Conservation (phyloP, 2,888 invertebrate species). For the Harpalus rubripes region DNA sequence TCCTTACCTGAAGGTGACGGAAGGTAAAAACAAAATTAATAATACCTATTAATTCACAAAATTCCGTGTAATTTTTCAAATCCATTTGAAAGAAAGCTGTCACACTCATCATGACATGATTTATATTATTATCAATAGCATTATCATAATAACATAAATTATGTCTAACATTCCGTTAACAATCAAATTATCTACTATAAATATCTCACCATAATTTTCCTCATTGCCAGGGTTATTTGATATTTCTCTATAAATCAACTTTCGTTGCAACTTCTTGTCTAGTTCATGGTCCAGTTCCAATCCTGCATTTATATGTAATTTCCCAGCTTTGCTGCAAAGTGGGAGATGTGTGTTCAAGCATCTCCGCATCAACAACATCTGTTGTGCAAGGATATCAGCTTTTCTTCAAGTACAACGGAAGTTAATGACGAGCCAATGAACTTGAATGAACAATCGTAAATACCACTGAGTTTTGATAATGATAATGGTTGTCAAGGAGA, state of each 20-base stretch:
- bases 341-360: slow-evolving; percentile 38
- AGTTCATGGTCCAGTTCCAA: slow-evolving; percentile 57
- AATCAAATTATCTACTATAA: slow-evolving; percentile 21
- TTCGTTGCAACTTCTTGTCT: slow-evolving; percentile 39
- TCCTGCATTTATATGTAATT: slow-evolving; percentile 64
- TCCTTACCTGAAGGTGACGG: no score
- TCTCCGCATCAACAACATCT: slow-evolving; percentile 27
- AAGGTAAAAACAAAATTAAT: no score
- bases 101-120: no score
- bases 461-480: neutral
- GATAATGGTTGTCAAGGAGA: neutral
- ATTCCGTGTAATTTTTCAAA: no score
- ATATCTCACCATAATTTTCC: slow-evolving; percentile 41
- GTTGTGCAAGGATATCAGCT: slow-evolving; percentile 10
- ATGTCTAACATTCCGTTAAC: neutral
- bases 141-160: no score
- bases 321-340: slow-evolving; percentile 38
- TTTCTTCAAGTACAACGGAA: slow-evolving; percentile 23
- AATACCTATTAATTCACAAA: no score
- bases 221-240: slow-evolving; percentile 22
- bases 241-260: slow-evolving; percentile 38
- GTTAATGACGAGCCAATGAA: neutral
- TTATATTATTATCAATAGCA: no score
- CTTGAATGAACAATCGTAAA: neutral
- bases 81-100: no score